Evolutionary conservation across 64 coral and sea anemone genomes (phyloP).

Genomic region (Astreopora myriophthalma): DNA sequence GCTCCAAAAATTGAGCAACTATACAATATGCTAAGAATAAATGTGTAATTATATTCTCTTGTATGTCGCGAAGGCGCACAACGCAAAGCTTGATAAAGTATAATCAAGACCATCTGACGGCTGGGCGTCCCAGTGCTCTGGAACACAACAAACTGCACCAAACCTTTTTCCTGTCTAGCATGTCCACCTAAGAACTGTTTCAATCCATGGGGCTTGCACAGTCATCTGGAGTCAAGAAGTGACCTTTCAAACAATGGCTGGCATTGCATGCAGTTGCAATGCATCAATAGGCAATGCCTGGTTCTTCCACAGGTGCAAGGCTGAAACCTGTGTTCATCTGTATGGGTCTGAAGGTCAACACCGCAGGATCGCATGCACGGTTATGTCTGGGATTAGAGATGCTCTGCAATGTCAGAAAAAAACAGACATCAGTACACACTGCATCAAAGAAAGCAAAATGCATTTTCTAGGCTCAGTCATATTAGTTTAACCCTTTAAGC

Average conservation of each 20-base stretch:
- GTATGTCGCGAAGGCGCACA: neutral
- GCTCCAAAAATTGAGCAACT: conserved; percentile 26
- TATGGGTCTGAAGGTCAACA: conserved; percentile 87
- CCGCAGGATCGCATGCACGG: conserved; percentile 65
- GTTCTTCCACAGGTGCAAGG: conserved; percentile 94
- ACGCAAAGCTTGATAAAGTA: neutral
- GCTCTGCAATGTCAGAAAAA: conserved; percentile 67
- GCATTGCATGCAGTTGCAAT: too few species aligned
- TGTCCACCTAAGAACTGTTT: neutral
- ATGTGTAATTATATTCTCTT: neutral
- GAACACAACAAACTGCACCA: neutral
- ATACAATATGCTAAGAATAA: neutral
- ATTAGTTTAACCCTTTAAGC: too few species aligned
- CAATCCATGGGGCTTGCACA: neutral
- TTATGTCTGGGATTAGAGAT: conserved; percentile 61
- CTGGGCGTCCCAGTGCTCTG: neutral
- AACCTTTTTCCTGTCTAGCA: too few species aligned
- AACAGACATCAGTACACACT: too few species aligned
- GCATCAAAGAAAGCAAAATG: neutral
- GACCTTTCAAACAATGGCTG: neutral
- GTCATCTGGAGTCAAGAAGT: neutral
- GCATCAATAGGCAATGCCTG: conserved; percentile 78
- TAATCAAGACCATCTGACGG: neutral
- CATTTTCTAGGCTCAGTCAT: too few species aligned
- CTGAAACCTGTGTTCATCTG: conserved; percentile 72